Base-by-base conservation (phyloP, 2,113 vertebrate species). In the Cisticola juncidis region DNA sequence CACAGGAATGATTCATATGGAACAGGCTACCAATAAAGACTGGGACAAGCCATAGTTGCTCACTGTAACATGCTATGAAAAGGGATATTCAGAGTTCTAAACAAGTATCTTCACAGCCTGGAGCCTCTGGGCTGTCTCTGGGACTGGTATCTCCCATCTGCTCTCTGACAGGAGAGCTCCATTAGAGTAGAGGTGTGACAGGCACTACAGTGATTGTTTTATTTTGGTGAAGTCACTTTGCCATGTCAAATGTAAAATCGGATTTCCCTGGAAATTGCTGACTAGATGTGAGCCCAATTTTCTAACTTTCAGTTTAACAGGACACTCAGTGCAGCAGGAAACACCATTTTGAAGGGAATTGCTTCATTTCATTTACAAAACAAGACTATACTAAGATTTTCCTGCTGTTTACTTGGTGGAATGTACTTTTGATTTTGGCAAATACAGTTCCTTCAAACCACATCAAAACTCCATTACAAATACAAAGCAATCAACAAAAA, bases 31-130 rank as follows among this genome's bases (percentile, higher is more conserved):
- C 80, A 93, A 78, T 62, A 86, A 92, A 86, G 56, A 81, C 64
- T 45, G 85, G 56, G 93, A 90, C 42, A 74, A 87, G 51, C 51
- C 86, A 51, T 33, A 53, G 82, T 8, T 81, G 51, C 51, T 70
- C 35, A n/a, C 74, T 77, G 14, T 56, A 82, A 82, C 73, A 81
- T 36, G 48, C 61, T 77, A 61, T 72, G 70, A 84, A 79, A 90
- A 94, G 42, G 85, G 26, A 86, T 95, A 82, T 94, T 72, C 58
- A 42, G 64, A 81, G 61, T 72, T 72, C 86, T 94, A 74, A 92
- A 86, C n/a, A 71, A 91, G 17, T 48, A 92, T 74, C 44, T 81
- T 66, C 74, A 47, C 38, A 86, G 68, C 53, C 79, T 73, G 62
- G 47, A 96, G 72, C 79, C 38, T 84, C 36, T 35, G 68, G 76